Evolutionary conservation across 2,113 vertebrate species (phyloP), one percentile per base, ranked within the genome.

Genomic region (Megaptera novaeangliae): DNA sequence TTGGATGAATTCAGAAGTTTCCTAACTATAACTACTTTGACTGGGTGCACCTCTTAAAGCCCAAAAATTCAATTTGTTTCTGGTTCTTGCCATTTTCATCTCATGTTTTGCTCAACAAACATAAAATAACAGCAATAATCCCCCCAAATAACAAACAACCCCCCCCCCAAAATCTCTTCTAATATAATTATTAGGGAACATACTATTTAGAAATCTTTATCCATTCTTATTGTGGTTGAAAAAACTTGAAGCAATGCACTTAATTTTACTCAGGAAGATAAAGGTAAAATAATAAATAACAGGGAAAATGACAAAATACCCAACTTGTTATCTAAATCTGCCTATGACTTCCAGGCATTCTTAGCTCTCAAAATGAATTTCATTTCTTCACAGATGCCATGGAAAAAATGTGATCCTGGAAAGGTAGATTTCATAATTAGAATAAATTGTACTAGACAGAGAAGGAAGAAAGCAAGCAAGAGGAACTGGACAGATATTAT

Each of bases 251-350:
- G 55, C 61, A 74, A 80, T 89, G n/a, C 6, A 88, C 39, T 95
- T 95, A 95, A 91, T 92, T 96, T 88, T 82, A 77, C 77, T 89
- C 44, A 86, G 23, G 31, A 10, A 97, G 89, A 96, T 95, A 97
- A 96, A 82, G 78, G 72, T 68, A 92, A 98, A 96, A 95, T 95
- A 97, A 96, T 97, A 96, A 49, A 85, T 96, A 96, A 96, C 61
- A 89, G 3, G 44, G 34, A 81, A 95, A 93, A 88, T 93, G 85
- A 92, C 81, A 97, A 97, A 96, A 85, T 27, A 89, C 41, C 39
- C 77, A 82, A 78, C 72, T 95, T 97, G 78, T 95, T 96, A 96
- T 96, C 61, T 91, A 89, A 89, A 89, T 8, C 46, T 83, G 23
- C 5, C 14, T 92, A 5, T 93, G 78, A 96, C 83, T 97, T 92